A percentile compares a stretch with the other conserved stretches of the same genome.
phyloP scores from a whole-genome alignment of 1,140 invertebrate species.

The Pomacea maculata region DNA sequence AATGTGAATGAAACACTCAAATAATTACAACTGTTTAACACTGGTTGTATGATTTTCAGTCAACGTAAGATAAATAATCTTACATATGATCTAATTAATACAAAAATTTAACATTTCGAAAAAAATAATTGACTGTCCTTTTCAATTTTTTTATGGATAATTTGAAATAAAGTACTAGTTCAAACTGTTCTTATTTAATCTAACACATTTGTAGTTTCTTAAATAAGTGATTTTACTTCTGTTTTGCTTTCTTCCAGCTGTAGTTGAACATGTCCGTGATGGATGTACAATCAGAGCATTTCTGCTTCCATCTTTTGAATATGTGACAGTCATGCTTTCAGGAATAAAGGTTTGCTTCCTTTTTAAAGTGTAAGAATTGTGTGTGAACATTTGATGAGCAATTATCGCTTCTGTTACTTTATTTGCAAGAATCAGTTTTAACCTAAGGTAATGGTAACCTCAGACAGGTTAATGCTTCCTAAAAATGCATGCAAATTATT shows the following conservation, averaged over 20 bases:
- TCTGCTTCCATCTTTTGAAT: slow-evolving; percentile 84
- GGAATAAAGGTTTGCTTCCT: slow-evolving; percentile 70
- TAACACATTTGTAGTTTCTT: neutral
- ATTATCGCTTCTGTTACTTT: no score
- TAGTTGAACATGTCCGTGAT: slow-evolving; percentile 96
- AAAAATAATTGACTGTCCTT: neutral
- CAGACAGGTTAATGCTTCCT: no score
- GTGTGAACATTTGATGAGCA: no score
- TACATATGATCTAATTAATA: no score
- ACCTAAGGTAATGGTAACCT: no score
- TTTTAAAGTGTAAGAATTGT: neutral
- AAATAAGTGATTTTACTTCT: neutral
- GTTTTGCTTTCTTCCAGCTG: slow-evolving; percentile 70
- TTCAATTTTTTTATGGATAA: neutral
- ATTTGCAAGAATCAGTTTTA: no score
- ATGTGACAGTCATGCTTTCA: slow-evolving; percentile 92
- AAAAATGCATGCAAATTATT: no score
- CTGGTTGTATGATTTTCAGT: no score
- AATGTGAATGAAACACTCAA: no score
- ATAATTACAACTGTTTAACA: no score
- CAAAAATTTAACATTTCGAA: no score
- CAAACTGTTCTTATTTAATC: neutral
- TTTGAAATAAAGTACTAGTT: neutral
- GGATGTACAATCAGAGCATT: slow-evolving; percentile 93
- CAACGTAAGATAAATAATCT: no score